Base-by-base conservation (phyloP, 2,888 invertebrate genomes). In the Girardia tigrina region DNA sequence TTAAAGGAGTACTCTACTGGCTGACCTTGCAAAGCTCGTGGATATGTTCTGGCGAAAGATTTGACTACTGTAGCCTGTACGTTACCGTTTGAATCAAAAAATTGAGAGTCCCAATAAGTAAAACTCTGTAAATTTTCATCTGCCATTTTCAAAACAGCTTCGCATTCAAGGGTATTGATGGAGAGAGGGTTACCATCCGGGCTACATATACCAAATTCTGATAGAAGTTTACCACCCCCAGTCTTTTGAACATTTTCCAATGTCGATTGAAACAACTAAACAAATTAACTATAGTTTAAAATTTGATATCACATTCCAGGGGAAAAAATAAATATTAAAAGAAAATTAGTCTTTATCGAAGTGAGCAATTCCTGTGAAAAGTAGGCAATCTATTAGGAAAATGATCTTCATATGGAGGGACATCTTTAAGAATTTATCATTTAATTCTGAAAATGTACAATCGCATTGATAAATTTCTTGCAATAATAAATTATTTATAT, bases 51-150 rank as follows among this genome's bases (percentile, higher is more conserved):
- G 8, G 77, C 74, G 72, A 80, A 80, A 0, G 78, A 28, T 36
- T 74, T 42, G 0, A 78, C 78, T 8, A 77, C 69, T 1, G 76
- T 70, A 71, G 29, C 69, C n/a, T 75, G 70, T 23, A 78, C 71
- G 8, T 75, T 26, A 20, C 80, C 80, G 20, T 76, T 72, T 8
- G 74, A 70, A 28, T 78, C 70, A 76, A 79, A 80, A 73, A 81
- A 81, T 6, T 29, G 0, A 0, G 80, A 79, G 74, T 80, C 81
- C 81, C 81, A 81, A 77, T 80, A 81, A 0, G 80, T 80, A 81
- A 81, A 81, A 26, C 81, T 81, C 73, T 80, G 80, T 20, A 79
- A 75, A 76, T 77, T 42, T n/a, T 77, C 73, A 75, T 81, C 81
- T 1, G 80, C 78, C 36, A 70, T 72, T 28, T 77, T 28, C 77